phyloP scores from a whole-genome alignment of 2,888 invertebrate species.

The Polietes domitor region DNA sequence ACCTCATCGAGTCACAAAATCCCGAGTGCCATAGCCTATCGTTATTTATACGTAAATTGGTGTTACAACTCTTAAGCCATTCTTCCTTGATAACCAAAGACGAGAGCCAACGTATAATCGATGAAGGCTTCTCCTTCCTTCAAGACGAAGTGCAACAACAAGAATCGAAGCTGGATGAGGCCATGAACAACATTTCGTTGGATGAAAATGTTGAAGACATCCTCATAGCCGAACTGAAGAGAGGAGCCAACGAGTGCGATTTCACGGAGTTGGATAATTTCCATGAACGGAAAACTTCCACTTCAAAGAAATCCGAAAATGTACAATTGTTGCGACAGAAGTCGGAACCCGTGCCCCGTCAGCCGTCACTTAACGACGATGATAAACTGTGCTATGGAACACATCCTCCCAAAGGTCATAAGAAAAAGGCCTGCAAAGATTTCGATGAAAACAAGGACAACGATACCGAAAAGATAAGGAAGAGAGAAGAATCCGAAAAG shows the following conservation, averaged over 20 bases:
- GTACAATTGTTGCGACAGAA: slow-evolving; percentile 74
- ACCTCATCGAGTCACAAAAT: slow-evolving; percentile 93
- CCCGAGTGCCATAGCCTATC: slow-evolving; percentile 92
- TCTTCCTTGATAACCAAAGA: slow-evolving; percentile 80
- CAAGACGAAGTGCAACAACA: slow-evolving; percentile 78
- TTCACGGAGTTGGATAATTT: slow-evolving; percentile 74
- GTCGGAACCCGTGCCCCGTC: slow-evolving; percentile 75
- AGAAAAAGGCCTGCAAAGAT: slow-evolving; percentile 68
- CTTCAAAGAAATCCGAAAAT: slow-evolving; percentile 69
- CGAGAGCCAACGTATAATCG: slow-evolving; percentile 76
- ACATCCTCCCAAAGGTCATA: slow-evolving; percentile 77
- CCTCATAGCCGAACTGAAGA: slow-evolving; percentile 79
- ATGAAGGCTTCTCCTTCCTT: slow-evolving; percentile 77
- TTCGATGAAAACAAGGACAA: slow-evolving; percentile 74
- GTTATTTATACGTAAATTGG: slow-evolving; percentile 91
- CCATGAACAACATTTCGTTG: slow-evolving; percentile 77
- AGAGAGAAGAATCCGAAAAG: slow-evolving; percentile 64
- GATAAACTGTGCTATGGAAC: slow-evolving; percentile 76
- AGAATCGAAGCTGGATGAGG: slow-evolving; percentile 77
- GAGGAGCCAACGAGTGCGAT: slow-evolving; percentile 74
- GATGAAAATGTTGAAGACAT: slow-evolving; percentile 79
- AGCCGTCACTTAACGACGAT: slow-evolving; percentile 47
- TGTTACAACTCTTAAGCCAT: slow-evolving; percentile 91
- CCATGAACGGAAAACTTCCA: slow-evolving; percentile 74
- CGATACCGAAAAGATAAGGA: slow-evolving; percentile 69